A percentile compares a stretch with the other conserved stretches of the same genome.
phyloP scores from a whole-genome alignment of 2,888 invertebrate genomes.

The Piscicola geometra region DNA sequence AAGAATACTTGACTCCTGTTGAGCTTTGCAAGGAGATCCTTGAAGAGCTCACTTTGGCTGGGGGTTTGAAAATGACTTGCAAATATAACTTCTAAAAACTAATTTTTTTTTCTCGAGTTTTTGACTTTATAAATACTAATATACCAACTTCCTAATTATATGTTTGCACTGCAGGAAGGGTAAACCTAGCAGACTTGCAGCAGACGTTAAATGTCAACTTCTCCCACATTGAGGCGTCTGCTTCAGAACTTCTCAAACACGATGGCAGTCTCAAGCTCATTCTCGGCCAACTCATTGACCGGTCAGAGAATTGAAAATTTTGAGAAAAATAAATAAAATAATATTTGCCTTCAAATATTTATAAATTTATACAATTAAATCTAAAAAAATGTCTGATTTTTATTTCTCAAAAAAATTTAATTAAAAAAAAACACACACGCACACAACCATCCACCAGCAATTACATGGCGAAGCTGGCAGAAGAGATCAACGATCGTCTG shows the following conservation, averaged over 20 bases:
- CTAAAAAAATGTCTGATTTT: not conserved
- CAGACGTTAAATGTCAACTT: slow-evolving; percentile 82
- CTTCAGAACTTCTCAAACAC: slow-evolving; percentile 66
- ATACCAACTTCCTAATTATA: not conserved
- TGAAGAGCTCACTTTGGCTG: slow-evolving; percentile 81
- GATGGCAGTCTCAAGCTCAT: slow-evolving; percentile 70
- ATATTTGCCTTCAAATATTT: not conserved
- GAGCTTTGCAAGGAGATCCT: slow-evolving; percentile 82
- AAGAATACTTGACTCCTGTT: slow-evolving; percentile 88
- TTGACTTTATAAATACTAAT: not conserved
- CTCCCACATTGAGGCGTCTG: slow-evolving; percentile 67
- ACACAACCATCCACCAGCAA: slow-evolving; percentile 57
- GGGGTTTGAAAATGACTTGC: slow-evolving; percentile 61
- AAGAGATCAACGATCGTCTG: slow-evolving; percentile 85
- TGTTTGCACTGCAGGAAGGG: slow-evolving; percentile 63
- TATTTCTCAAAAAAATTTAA: not conserved
- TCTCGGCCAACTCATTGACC: slow-evolving; percentile 83
- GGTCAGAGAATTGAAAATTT: no score
- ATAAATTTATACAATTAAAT: not conserved
- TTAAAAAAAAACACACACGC: not conserved
- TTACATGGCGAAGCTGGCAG: slow-evolving; percentile 75
- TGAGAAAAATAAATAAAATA: not conserved
- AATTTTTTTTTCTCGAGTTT: not conserved
- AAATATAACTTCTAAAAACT: not conserved
- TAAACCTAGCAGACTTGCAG: slow-evolving; percentile 81